Conservation (phyloP, 1,140 invertebrate genomes). For the Ctenoplectra terminalis region DNA sequence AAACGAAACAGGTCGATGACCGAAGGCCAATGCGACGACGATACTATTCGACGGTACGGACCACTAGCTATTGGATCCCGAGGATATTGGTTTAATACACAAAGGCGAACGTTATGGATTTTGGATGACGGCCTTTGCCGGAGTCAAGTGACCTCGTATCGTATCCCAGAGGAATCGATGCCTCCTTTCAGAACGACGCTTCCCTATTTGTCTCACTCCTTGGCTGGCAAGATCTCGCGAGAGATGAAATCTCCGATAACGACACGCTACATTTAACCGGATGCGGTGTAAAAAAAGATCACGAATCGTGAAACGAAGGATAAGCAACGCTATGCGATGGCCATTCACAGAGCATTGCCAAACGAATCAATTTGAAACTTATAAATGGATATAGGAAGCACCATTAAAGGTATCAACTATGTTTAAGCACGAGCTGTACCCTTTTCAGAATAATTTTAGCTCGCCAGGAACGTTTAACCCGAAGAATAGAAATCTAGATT, state of each 20-base stretch:
- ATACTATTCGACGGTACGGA: constrained; percentile 22
- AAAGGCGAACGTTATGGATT: constrained; percentile 56
- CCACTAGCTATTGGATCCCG: constrained; percentile 31
- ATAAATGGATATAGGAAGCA: neutral
- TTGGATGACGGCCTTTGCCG: constrained; percentile 46
- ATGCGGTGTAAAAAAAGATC: neutral
- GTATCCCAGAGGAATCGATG: constrained; percentile 38
- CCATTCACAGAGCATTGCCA: neutral
- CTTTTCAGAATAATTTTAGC: too few relatives aligned
- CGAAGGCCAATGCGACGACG: constrained; percentile 6
- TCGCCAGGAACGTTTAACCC: too few relatives aligned
- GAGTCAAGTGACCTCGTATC: constrained; percentile 44
- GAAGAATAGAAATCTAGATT: too few relatives aligned
- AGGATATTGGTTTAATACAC: constrained; percentile 56
- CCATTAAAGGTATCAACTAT: neutral
- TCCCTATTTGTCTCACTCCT: constrained; percentile 16
- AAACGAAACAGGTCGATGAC: constrained; percentile 1
- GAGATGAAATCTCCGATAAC: neutral
- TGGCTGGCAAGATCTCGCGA: neutral
- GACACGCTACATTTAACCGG: neutral
- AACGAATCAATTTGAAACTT: neutral
- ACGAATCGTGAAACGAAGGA: neutral
- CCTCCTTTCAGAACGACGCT: neutral
- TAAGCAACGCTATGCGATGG: neutral
- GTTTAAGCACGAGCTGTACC: too few relatives aligned